These are phyloP conservation scores for Sebastes taczanowskii DNA, from an alignment of 2,797 vertebrate genomes.

Conservation along the genomic window DNA sequence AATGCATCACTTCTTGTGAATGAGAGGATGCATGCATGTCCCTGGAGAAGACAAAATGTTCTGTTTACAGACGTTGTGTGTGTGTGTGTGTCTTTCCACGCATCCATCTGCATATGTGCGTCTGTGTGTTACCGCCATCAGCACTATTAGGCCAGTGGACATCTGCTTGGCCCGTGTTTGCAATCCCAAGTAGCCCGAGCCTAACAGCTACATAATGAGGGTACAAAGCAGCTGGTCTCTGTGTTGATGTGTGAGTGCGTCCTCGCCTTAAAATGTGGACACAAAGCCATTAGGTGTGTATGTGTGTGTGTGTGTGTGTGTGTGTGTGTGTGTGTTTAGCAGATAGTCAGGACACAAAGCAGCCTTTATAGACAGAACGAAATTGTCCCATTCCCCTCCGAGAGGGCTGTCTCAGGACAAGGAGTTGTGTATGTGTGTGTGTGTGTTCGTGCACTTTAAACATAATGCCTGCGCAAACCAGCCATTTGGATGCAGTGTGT, in stretches of 20 bases:
- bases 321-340: conserved; percentile 50
- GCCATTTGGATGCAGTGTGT: conserved; percentile 25
- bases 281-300: conserved; percentile 62
- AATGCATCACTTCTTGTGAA: background rate
- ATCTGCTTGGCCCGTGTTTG: conserved; percentile 77
- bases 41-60: background rate
- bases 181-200: conserved; percentile 77
- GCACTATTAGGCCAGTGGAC: conserved; percentile 63
- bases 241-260: conserved; percentile 48
- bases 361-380: conserved; percentile 67
- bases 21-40: background rate
- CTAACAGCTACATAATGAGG: conserved; percentile 71
- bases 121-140: conserved; percentile 39
- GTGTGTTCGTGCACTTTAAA: background rate
- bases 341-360: conserved; percentile 61
- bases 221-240: conserved; percentile 74
- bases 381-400: conserved; percentile 56
- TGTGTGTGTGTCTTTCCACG: background rate
- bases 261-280: conserved; percentile 45
- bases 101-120: background rate
- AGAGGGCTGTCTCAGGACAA: conserved; percentile 44
- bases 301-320: conserved; percentile 15
- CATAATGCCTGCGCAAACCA: background rate
- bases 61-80: background rate
- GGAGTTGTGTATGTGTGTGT: conserved; percentile 7